Evolutionary conservation across 2,113 vertebrate species (phyloP).

Genomic region (Himantopus leucocephalus): DNA sequence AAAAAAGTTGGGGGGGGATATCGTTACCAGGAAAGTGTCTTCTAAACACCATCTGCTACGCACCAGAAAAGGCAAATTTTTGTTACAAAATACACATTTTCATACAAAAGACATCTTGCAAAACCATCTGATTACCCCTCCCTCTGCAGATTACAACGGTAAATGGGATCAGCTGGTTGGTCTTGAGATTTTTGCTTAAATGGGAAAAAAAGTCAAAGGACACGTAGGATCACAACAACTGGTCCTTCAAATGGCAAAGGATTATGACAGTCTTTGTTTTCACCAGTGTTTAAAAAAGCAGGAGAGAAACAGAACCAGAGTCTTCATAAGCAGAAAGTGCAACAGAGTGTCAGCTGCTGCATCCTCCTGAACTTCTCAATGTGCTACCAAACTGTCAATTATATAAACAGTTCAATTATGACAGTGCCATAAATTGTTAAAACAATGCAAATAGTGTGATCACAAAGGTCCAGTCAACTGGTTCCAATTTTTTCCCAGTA

Average conservation of each 20-base stretch:
- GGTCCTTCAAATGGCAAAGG: conserved; percentile 57
- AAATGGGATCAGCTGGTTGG: conserved; percentile 49
- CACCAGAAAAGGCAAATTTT: conserved; percentile 70
- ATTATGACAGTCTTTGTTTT: conserved; percentile 40
- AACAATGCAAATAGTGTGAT: conserved; percentile 2
- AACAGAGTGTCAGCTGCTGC: conserved; percentile 5
- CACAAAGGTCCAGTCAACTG: conserved; percentile 33
- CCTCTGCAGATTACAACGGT: conserved; percentile 59
- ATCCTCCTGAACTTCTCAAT: conserved; percentile 30
- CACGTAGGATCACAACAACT: conserved; percentile 41
- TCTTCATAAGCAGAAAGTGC: conserved; percentile 7
- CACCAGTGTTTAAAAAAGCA: conserved; percentile 64
- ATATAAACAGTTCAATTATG: background rate
- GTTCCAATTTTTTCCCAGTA: conserved; percentile 13
- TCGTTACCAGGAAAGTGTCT: conserved; percentile 53
- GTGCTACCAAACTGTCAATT: conserved; percentile 26
- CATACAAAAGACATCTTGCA: conserved; percentile 77
- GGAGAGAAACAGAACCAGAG: conserved; percentile 25
- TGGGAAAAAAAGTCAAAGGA: conserved; percentile 46
- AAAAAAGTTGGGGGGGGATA: background rate
- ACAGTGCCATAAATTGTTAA: conserved; percentile 16
- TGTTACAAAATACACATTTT: conserved; percentile 76
- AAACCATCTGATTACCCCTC: conserved; percentile 62
- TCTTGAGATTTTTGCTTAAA: conserved; percentile 8
- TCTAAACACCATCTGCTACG: conserved; percentile 50